phyloP scores from a whole-genome alignment of 2,888 invertebrate genomes.

The Leucoptera coffeella region DNA sequence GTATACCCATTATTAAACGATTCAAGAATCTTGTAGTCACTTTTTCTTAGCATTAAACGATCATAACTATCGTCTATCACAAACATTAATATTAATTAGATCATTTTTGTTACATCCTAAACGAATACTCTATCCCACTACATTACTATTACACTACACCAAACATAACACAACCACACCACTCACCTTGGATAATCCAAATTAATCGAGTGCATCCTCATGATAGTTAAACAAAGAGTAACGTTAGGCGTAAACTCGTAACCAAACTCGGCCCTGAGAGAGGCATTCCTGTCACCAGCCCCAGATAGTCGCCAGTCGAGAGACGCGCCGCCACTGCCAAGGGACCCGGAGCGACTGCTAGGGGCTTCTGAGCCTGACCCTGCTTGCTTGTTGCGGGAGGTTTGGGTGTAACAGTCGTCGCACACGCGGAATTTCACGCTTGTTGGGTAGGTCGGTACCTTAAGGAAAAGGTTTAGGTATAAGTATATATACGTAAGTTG shows the following conservation, averaged over 20 bases:
- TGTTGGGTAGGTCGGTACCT: slow-evolving; percentile 57
- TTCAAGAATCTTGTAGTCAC: no score
- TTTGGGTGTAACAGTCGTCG: slow-evolving; percentile 70
- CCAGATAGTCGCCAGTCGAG: slow-evolving; percentile 69
- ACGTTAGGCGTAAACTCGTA: slow-evolving; percentile 89
- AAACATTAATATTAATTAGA: no score
- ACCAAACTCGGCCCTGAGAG: slow-evolving; percentile 77
- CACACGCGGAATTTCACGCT: slow-evolving; percentile 78
- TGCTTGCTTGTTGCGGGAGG: slow-evolving; percentile 32
- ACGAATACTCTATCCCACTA: no score
- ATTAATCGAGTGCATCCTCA: slow-evolving; percentile 72
- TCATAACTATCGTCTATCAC: no score
- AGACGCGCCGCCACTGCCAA: slow-evolving; percentile 33
- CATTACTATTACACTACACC: no score
- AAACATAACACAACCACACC: not conserved
- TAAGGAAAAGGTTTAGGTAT: not conserved
- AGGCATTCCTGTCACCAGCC: slow-evolving; percentile 64
- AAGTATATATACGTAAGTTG: no score
- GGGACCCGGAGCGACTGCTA: slow-evolving; percentile 34
- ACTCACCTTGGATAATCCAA: slow-evolving; percentile 63
- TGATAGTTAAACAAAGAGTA: slow-evolving; percentile 75
- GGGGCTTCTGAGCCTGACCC: slow-evolving; percentile 23
- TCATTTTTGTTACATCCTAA: no score
- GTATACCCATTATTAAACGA: no score
- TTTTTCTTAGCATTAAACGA: no score